Evolutionary conservation across 2,113 vertebrate genomes (phyloP).

Genomic region (Seriola dumerili): DNA sequence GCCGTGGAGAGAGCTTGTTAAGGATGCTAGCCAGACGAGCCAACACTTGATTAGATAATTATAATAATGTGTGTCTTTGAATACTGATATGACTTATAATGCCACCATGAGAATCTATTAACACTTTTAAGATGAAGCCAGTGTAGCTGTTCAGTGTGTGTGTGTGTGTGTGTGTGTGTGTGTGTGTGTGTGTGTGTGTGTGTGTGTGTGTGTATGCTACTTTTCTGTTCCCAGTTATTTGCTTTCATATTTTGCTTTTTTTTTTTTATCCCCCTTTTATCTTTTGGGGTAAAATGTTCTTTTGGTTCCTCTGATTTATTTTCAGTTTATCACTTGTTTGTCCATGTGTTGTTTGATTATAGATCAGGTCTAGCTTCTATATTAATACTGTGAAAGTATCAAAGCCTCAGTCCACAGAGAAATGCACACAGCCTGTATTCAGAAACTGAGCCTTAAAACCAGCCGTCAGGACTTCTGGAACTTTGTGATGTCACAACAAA

Average conservation of each 20-base stretch:
- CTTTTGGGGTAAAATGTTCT: neutral
- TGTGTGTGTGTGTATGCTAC: neutral
- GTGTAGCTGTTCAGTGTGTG: neutral
- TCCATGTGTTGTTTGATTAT: no score
- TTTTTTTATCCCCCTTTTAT: neutral
- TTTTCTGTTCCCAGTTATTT: neutral
- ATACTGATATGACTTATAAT: slow-evolving; percentile 50
- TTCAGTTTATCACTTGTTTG: slow-evolving; percentile 2
- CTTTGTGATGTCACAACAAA: no score
- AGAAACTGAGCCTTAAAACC: no score
- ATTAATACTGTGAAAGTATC: no score
- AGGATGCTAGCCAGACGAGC: slow-evolving; percentile 64
- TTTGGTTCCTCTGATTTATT: neutral
- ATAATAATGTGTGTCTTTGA: slow-evolving; percentile 53
- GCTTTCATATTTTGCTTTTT: neutral
- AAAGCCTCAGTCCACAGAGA: no score
- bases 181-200: neutral
- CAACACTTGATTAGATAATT: slow-evolving; percentile 71
- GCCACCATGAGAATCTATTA: slow-evolving; percentile 37
- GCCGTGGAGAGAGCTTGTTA: slow-evolving; percentile 49
- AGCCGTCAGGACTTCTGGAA: no score
- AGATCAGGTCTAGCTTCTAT: no score
- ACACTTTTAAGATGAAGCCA: neutral
- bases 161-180: neutral
- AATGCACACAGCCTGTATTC: no score